phyloP scores from a whole-genome alignment of 2,797 vertebrate species.

The Sandelia bainsii region DNA sequence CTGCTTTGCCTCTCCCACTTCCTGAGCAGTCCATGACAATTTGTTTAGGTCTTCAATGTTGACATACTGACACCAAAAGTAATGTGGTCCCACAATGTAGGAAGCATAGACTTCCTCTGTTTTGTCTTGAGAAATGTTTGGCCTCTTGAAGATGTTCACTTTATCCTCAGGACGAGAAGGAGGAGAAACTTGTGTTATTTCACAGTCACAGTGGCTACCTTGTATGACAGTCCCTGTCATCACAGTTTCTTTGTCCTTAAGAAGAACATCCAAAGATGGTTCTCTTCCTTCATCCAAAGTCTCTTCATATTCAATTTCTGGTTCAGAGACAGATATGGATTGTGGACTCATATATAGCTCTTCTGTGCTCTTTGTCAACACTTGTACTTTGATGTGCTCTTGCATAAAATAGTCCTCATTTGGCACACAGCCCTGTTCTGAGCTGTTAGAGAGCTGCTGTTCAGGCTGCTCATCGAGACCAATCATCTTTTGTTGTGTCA shows the following conservation, averaged over 20 bases:
- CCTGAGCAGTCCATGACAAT: constrained; percentile 80
- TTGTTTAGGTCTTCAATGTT: constrained; percentile 77
- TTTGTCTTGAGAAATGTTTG: constrained; percentile 65
- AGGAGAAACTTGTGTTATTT: constrained; percentile 7
- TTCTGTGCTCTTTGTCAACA: background rate
- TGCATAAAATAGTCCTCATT: constrained; percentile 4
- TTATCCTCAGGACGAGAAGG: constrained; percentile 8
- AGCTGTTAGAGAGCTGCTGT: background rate
- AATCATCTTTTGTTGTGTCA: constrained; percentile 10
- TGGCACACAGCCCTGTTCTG: background rate
- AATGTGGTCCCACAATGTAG: constrained; percentile 84
- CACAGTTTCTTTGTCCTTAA: constrained; percentile 72
- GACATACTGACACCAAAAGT: constrained; percentile 90
- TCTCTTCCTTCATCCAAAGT: constrained; percentile 14
- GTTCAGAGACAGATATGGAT: background rate
- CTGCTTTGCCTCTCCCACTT: constrained; percentile 64
- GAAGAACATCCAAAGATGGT: constrained; percentile 75
- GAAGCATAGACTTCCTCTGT: constrained; percentile 82
- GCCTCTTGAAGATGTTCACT: constrained; percentile 46
- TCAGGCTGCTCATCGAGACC: background rate
- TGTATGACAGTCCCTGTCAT: constrained; percentile 72
- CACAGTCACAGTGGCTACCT: constrained; percentile 23
- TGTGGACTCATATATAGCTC: background rate
- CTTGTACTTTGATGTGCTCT: background rate
- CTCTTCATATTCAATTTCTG: background rate